Conservation (phyloP, 1,140 invertebrate genomes). For the Fopius arisanus region DNA sequence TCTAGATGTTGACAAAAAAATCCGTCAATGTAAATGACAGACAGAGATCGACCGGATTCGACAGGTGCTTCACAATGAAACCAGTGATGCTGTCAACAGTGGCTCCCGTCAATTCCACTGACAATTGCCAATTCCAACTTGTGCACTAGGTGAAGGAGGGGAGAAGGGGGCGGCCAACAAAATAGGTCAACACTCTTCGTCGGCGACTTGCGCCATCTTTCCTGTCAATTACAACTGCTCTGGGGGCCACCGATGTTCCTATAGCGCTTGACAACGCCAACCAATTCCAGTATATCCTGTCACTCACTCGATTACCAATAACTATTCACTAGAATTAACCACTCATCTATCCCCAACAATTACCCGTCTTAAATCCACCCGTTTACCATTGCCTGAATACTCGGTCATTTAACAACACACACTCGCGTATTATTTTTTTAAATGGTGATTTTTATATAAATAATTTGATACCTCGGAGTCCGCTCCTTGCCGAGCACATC, state of each 20-base stretch:
- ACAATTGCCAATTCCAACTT: conserved; percentile 31
- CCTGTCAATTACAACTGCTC: conserved; percentile 47
- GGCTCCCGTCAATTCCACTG: too few relatives aligned
- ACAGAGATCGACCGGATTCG: too few relatives aligned
- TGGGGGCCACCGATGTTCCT: conserved; percentile 18
- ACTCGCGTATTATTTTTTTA: conserved; percentile 1
- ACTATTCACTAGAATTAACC: not conserved
- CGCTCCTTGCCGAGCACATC: conserved; percentile 30
- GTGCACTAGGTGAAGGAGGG: conserved; percentile 1
- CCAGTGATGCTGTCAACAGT: too few relatives aligned
- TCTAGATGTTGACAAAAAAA: too few relatives aligned
- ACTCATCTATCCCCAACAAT: not conserved
- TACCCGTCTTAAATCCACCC: not conserved
- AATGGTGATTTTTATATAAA: not conserved
- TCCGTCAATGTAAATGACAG: too few relatives aligned
- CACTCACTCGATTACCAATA: not conserved
- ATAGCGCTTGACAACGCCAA: conserved; percentile 2
- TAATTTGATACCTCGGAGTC: conserved; percentile 9
- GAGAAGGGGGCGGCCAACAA: conserved; percentile 36
- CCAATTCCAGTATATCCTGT: not conserved
- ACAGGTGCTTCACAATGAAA: conserved; percentile 29
- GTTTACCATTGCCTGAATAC: not conserved
- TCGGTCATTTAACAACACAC: not conserved
- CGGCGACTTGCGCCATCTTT: conserved; percentile 54
- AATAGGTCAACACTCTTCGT: conserved; percentile 57